phyloP scores from a whole-genome alignment of 2,888 invertebrate genomes.

The Apomyelois bistriatella region DNA sequence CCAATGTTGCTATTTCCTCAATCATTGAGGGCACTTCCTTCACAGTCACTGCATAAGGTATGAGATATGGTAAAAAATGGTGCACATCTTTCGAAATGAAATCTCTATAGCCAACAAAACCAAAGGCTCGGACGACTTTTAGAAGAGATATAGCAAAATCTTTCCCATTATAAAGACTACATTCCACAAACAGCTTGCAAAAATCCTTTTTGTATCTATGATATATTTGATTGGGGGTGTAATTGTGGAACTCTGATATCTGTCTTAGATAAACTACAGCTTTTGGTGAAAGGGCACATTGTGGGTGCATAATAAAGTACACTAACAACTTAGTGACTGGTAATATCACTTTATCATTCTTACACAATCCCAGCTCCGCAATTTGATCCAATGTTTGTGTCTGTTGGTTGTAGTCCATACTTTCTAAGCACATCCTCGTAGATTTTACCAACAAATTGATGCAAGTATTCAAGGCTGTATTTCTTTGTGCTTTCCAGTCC shows the following conservation, averaged over 20 bases:
- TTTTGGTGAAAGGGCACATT: constrained; percentile 76
- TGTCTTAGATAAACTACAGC: constrained; percentile 79
- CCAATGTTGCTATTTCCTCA: constrained; percentile 81
- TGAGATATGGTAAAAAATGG: constrained; percentile 82
- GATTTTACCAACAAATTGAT: constrained; percentile 66
- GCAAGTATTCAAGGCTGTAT: constrained; percentile 49
- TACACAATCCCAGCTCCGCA: constrained; percentile 67
- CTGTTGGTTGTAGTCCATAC: constrained; percentile 74
- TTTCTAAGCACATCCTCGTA: constrained; percentile 71
- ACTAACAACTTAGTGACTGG: constrained; percentile 75
- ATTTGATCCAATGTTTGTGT: constrained; percentile 75
- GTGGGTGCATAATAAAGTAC: constrained; percentile 82
- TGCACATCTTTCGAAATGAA: constrained; percentile 85
- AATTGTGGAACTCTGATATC: constrained; percentile 75
- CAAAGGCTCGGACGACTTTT: constrained; percentile 83
- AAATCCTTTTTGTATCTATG: constrained; percentile 82
- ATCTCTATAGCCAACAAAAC: constrained; percentile 84
- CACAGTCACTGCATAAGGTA: constrained; percentile 78
- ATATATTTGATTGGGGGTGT: constrained; percentile 80
- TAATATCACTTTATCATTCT: constrained; percentile 57
- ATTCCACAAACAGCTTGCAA: constrained; percentile 80
- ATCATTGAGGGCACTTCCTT: constrained; percentile 81
- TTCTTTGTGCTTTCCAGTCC: constrained; percentile 48
- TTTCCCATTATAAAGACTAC: constrained; percentile 79
- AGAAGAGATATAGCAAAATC: constrained; percentile 80